phyloP scores from a whole-genome alignment of 1,140 invertebrate genomes.

The Ectropis grisescens region DNA sequence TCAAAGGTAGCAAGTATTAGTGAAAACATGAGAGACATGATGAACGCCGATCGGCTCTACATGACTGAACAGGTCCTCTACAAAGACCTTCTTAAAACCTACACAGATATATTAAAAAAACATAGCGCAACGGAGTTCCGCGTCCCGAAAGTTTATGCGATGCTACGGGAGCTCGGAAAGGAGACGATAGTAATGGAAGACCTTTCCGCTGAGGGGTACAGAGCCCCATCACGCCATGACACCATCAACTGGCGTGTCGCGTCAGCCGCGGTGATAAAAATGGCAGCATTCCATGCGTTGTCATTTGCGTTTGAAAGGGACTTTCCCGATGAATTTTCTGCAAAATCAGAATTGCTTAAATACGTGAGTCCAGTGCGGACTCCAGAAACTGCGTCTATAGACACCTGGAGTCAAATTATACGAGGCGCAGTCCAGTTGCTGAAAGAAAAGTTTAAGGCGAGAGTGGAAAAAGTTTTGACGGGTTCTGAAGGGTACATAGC shows the following conservation, averaged over 20 bases:
- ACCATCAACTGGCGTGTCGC: constrained; percentile 15
- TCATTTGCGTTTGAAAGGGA: constrained; percentile 14
- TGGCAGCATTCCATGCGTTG: constrained; percentile 20
- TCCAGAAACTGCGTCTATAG: background rate
- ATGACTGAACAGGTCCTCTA: constrained; percentile 31
- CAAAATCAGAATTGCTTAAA: background rate
- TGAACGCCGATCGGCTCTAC: constrained; percentile 17
- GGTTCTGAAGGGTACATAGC: background rate
- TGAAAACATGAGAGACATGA: constrained; percentile 17
- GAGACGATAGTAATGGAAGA: constrained; percentile 18
- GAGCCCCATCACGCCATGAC: constrained; percentile 7
- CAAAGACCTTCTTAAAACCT: constrained; percentile 22
- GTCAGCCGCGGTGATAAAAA: constrained; percentile 4
- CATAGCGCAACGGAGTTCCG: constrained; percentile 15
- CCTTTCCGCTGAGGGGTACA: constrained; percentile 7
- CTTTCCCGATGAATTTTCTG: constrained; percentile 11
- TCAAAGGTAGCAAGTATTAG: constrained; percentile 29
- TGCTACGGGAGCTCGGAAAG: background rate
- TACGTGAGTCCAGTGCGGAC: background rate
- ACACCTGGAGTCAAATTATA: background rate
- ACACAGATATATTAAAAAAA: constrained; percentile 24
- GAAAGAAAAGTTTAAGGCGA: background rate
- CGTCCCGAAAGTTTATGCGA: constrained; percentile 15
- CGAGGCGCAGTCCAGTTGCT: background rate
- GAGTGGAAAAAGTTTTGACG: background rate